Base-by-base conservation (phyloP, 1,140 invertebrate genomes). In the Saxidomus purpurata region DNA sequence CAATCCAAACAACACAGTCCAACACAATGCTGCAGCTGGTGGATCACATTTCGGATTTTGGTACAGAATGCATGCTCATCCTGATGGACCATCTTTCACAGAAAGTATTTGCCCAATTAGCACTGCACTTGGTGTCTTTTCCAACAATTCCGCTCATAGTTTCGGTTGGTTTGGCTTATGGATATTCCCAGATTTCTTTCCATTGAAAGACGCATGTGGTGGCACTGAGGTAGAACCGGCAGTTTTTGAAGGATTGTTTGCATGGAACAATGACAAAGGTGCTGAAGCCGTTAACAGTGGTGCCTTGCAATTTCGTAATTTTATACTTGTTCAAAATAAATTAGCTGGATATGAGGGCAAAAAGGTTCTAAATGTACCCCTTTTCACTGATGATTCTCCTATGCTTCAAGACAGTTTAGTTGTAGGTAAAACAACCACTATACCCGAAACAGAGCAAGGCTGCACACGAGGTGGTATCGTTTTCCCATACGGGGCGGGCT, bases 21-120 rank as follows among this genome's bases (percentile, higher is more conserved):
- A 90, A 61, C 93, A 95, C 87, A 96, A 96, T 89, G 87, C 89
- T 59, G 95, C 92, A n/a, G 95, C 94, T 34, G 95, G 95, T 13
- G 95, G 95, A 1, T 93, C 93, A 11, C 95, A 96, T 88, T 96
- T 96, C 91, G 95, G 94, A 19, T 95, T 89, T 83, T 96, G 95
- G 95, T 96, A 96, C 90, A 87, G 95, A 59, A 94, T 96, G 94
- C 93, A 94, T 22, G 38, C 81, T 19, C 90, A 94, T 80, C 95
- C 95, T 4, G 93, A 94, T 74, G 95, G 95, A 22, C 95, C 95
- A 19, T 95, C 95, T 17, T 93, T 92, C 80, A 92, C 90, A 19
- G 15, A 84, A 4, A 84, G 47, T 47, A 82, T 95, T 49, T 95
- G 95, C 84, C 95, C 95, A 15, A 88, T 93, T 38, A 89, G 93